Base-by-base conservation (phyloP, 2,113 vertebrate species). In the Coptodon rendalli region DNA sequence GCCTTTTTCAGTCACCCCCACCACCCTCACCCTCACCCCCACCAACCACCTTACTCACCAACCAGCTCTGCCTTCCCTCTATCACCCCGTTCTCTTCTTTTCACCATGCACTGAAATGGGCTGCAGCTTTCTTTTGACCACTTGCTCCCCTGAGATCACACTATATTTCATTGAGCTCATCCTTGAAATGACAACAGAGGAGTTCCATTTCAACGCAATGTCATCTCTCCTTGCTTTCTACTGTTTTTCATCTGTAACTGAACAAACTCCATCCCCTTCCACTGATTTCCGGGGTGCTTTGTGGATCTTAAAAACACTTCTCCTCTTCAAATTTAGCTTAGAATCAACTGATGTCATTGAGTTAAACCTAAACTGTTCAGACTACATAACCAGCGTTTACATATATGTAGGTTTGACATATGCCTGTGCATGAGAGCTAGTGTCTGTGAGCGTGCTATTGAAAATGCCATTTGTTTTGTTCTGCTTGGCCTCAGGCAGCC, bases 1-100 rank as follows among this genome's bases (percentile, higher is more conserved):
- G 97, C 97, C 97, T 98, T 99, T 98, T 98, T 97, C 97, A 97
- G 97, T 95, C 92, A 52, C 79, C 83, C 63, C n/a, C 50, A 52
- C 45, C 61, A 6, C 6, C n/a, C 34, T 40, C 38, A 54, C 9
- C 7, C 19, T 95, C 91, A 52, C 66, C 83, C 63, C 16, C 50
- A 56, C 34, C 61, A 6, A 6, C 19, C 38, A 82, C 57, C 54
- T 52, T 85, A 53, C 52, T 56, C 63, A 34, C 89, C 78, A 76
- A 83, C 76, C 83, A 85, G 38, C 84, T 88, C 88, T 92, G 85
- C 87, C 90, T 87, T 87, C 86, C 87, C 84, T 89, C 83, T 86
- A 91, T 92, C 88, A 88, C 87, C 87, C 89, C 82, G 40, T 85
- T 85, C 83, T 93, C 85, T 88, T 94, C 84, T 92, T 93, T 95